These are phyloP conservation scores for Orestias chungarensis DNA, from an alignment of 2,797 vertebrate species.

Conservation along the genomic window DNA sequence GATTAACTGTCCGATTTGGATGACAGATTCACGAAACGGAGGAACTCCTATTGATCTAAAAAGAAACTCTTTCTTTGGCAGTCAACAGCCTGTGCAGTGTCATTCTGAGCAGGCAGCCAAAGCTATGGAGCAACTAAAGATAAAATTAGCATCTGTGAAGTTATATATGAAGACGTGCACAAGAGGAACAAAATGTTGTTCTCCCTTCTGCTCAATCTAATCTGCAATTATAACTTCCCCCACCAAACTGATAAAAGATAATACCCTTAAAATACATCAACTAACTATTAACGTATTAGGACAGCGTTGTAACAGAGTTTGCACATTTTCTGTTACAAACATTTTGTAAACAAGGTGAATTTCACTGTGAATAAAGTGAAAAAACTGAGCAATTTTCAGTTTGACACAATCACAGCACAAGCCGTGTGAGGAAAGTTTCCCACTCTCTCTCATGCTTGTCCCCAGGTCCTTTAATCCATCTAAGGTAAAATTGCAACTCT, in stretches of 20 bases:
- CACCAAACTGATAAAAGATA: neutral
- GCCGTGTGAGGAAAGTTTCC: neutral
- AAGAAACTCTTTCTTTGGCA: conserved; percentile 23
- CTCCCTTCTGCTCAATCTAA: neutral
- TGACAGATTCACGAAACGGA: no score
- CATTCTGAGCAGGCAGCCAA: conserved; percentile 11
- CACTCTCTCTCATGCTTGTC: neutral
- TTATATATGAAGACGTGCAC: neutral
- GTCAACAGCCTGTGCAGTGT: conserved; percentile 9
- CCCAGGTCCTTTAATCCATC: neutral
- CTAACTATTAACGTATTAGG: neutral
- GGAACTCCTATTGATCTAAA: conserved; percentile 36
- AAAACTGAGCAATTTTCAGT: neutral
- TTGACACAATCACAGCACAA: neutral
- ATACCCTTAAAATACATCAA: neutral
- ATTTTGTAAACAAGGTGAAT: neutral
- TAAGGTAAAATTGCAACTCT: neutral
- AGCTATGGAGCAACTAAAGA: conserved; percentile 7
- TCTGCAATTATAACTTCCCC: conserved; percentile 4
- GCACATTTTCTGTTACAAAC: neutral
- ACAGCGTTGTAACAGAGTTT: neutral
- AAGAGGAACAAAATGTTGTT: neutral
- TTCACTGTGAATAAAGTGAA: no score
- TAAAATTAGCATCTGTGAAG: conserved; percentile 19
- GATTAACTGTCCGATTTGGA: conserved; percentile 24